Base-by-base conservation (phyloP, 1,140 invertebrate species). In the Neelides sp. region DNA sequence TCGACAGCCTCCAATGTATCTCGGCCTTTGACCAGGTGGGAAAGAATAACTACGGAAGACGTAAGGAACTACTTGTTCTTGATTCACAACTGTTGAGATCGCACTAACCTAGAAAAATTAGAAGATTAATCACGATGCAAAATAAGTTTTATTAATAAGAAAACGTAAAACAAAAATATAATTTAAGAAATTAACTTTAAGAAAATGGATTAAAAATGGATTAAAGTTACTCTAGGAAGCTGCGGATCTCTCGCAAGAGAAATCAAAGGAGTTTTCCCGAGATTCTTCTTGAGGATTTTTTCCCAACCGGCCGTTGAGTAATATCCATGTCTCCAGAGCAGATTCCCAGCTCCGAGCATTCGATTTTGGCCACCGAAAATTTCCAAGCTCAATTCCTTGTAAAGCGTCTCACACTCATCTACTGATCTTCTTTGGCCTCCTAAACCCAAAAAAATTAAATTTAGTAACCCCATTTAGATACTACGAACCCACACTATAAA, bases 241-340 rank as follows among this genome's bases (percentile, higher is more conserved):
- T 71, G 66, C 28, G 67, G 61, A 60, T 78, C 73, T 42, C 76
- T 70, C 24, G 73, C 66, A 22, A 78, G 78, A 61, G 80, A 74
- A 34, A 85, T 81, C 23, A 90, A 68, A 22, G 69, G 69, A 37
- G 66, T 73, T 46, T 82, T 78, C 5, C 82, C 79, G 23, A 87
- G 65, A 63, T 81, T 73, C 48, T 78, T 71, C 66, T 79, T 77
- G 1, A 96, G 67, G 58, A 94, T 74, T 58, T 79, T 71, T 64
- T 92, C 85, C 85, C 85, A 95, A 1, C 81, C 69, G 1, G 75
- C 72, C 1, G 88, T 88, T 64, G 94, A 84, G 69, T 95, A 94
- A 68, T 91, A 94, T 0, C 85, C 80, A 67, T 93, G 86, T 51
- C 77, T 82, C 78, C 81, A 83, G 4, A 94, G 74, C 20, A 95